A percentile compares a stretch with the other conserved stretches of the same genome.
phyloP scores from a whole-genome alignment of 1,140 invertebrate genomes.

The Drosophila simulans region DNA sequence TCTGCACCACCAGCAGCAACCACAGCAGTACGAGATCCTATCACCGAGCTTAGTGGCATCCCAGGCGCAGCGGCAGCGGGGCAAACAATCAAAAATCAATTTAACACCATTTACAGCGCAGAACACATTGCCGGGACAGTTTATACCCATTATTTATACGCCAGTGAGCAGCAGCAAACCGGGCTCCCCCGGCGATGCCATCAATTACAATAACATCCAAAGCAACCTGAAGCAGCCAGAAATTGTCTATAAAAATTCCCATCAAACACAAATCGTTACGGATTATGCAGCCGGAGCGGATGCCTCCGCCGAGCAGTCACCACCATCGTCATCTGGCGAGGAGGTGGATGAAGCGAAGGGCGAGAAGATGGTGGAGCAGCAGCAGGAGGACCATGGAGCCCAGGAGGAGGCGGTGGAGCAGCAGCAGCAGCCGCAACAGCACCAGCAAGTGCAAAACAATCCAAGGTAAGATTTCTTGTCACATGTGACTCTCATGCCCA shows the following conservation, averaged over 20 bases:
- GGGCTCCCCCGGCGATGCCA: conserved; percentile 52
- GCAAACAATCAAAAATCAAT: conserved; percentile 83
- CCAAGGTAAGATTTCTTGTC: conserved; percentile 63
- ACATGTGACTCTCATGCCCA: not conserved
- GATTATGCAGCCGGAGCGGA: conserved; percentile 55
- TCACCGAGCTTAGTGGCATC: conserved; percentile 27
- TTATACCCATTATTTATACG: conserved; percentile 83
- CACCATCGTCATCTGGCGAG: conserved; percentile 39
- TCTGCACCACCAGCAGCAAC: conserved; percentile 39
- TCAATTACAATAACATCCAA: conserved; percentile 70
- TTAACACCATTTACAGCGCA: conserved; percentile 83
- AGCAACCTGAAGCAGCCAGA: conserved; percentile 63
- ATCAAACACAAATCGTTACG: conserved; percentile 75
- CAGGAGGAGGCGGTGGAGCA: conserved; percentile 16
- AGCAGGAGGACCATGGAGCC: conserved; percentile 25
- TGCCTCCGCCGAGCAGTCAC: conserved; percentile 38
- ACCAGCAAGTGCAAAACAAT: conserved; percentile 34
- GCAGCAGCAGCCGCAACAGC: conserved; percentile 31
- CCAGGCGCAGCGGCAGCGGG: conserved; percentile 61
- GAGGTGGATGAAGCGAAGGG: conserved; percentile 6
- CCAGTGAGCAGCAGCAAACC: conserved; percentile 69
- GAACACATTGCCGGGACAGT: conserved; percentile 83
- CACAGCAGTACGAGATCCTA: conserved; percentile 45
- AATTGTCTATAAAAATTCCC: conserved; percentile 74
- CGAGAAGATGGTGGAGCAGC: conserved; percentile 1